Conservation (phyloP, 2,113 vertebrate species). For the Paraplagusia blochii region DNA sequence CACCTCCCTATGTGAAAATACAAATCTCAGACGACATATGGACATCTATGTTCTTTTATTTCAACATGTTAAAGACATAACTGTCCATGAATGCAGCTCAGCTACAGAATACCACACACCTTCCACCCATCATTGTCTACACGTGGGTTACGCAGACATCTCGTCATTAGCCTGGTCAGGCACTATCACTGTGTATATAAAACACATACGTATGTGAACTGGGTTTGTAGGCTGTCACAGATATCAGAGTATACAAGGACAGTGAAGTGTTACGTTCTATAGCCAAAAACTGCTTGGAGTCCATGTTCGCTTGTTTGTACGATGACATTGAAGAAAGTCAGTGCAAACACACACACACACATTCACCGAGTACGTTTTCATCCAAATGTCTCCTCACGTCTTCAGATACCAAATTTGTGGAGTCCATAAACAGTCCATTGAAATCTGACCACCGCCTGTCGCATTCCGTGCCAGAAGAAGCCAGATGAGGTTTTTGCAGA, state of each 20-base stretch:
- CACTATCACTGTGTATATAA: slow-evolving; percentile 31
- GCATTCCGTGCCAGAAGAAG: slow-evolving; percentile 24
- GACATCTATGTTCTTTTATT: slow-evolving; percentile 61
- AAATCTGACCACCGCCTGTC: slow-evolving; percentile 26
- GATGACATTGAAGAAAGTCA: slow-evolving; percentile 39
- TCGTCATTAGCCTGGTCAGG: slow-evolving; percentile 35
- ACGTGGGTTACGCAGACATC: slow-evolving; percentile 35
- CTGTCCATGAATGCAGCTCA: slow-evolving; percentile 60
- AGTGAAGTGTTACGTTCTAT: slow-evolving; percentile 38
- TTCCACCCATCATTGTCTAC: slow-evolving; percentile 47
- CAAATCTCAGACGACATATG: slow-evolving; percentile 6
- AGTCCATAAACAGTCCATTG: slow-evolving; percentile 53
- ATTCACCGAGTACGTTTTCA: slow-evolving; percentile 52
- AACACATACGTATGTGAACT: slow-evolving; percentile 34
- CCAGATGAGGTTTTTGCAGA: slow-evolving; percentile 51
- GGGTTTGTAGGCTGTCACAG: slow-evolving; percentile 35
- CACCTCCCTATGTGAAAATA: slow-evolving; percentile 10
- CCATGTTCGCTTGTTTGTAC: slow-evolving; percentile 38
- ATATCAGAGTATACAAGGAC: slow-evolving; percentile 46
- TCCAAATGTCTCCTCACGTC: slow-evolving; percentile 51
- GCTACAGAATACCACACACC: slow-evolving; percentile 53
- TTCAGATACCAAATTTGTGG: too few species aligned
- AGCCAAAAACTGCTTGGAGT: slow-evolving; percentile 44
- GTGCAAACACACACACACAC: slow-evolving; percentile 41
- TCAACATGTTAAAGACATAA: slow-evolving; percentile 58